Conservation (phyloP, 2,888 invertebrate genomes). For the Dynastes hyllus region DNA sequence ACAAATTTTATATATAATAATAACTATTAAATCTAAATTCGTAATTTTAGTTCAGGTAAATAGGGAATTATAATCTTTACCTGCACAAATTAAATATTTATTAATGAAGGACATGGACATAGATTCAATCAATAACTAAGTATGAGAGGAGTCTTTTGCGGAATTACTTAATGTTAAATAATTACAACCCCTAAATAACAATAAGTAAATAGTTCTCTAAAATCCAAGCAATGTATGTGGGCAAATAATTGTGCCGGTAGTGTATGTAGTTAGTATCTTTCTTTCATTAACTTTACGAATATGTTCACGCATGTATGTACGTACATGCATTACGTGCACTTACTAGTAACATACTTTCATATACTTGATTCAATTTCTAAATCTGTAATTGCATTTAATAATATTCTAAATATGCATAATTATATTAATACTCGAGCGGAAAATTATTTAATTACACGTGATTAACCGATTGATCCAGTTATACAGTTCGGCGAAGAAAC, state of each 20-base stretch:
- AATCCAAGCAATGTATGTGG: neutral
- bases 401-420: slow-evolving; percentile 1
- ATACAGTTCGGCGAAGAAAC: slow-evolving; percentile 17
- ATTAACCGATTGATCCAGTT: slow-evolving; percentile 20
- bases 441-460: slow-evolving; percentile 2
- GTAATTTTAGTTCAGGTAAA: too few species aligned
- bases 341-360: slow-evolving; percentile 1
- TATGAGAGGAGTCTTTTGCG: too few species aligned
- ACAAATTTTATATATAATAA: too few species aligned
- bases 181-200: too few species aligned
- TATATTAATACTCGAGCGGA: slow-evolving; percentile 7
- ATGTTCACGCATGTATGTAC: neutral
- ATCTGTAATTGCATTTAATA: slow-evolving; percentile 14
- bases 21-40: too few species aligned
- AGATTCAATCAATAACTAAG: too few species aligned
- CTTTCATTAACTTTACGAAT: neutral
- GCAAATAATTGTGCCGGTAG: too few species aligned
- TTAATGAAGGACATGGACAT: too few species aligned
- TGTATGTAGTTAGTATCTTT: neutral
- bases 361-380: slow-evolving; percentile 27
- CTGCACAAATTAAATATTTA: too few species aligned
- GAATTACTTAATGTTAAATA: too few species aligned
- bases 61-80: too few species aligned
- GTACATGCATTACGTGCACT: neutral
- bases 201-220: neutral